Evolutionary conservation across 2,113 vertebrate genomes (phyloP).

Genomic region (Seriola dumerili): DNA sequence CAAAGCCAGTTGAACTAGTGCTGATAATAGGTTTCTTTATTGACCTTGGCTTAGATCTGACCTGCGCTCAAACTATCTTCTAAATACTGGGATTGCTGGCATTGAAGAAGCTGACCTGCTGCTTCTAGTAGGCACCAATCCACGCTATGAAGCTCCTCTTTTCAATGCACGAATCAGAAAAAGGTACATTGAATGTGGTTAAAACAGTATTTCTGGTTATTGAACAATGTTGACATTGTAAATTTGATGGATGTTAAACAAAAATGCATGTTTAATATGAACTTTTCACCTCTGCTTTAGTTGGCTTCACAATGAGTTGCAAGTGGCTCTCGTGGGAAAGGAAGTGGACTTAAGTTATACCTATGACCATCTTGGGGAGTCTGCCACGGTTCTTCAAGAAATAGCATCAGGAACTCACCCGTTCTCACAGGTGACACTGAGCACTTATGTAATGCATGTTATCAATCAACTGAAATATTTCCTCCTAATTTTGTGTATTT

Average conservation of each 20-base stretch:
- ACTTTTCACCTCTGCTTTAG: slow-evolving; percentile 69
- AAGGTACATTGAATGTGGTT: slow-evolving; percentile 80
- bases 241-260: background rate
- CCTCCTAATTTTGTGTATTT: background rate
- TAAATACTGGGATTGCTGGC: slow-evolving; percentile 91
- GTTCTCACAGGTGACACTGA: slow-evolving; percentile 84
- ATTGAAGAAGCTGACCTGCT: slow-evolving; percentile 92
- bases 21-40: background rate
- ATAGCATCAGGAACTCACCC: slow-evolving; percentile 88
- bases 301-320: slow-evolving; percentile 94
- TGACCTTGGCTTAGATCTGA: slow-evolving; percentile 83
- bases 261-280: background rate
- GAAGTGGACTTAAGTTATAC: slow-evolving; percentile 90
- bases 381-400: slow-evolving; percentile 87
- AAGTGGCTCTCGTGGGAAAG: slow-evolving; percentile 89
- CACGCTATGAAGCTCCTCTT: slow-evolving; percentile 91
- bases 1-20: background rate
- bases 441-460: background rate
- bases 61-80: slow-evolving; percentile 91
- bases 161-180: slow-evolving; percentile 93
- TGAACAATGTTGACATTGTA: background rate
- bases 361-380: slow-evolving; percentile 91
- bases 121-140: slow-evolving; percentile 91
- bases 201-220: background rate
- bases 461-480: slow-evolving; percentile 1